Base-by-base conservation (phyloP, 2,888 invertebrate genomes). In the Eristalinus aeneus region DNA sequence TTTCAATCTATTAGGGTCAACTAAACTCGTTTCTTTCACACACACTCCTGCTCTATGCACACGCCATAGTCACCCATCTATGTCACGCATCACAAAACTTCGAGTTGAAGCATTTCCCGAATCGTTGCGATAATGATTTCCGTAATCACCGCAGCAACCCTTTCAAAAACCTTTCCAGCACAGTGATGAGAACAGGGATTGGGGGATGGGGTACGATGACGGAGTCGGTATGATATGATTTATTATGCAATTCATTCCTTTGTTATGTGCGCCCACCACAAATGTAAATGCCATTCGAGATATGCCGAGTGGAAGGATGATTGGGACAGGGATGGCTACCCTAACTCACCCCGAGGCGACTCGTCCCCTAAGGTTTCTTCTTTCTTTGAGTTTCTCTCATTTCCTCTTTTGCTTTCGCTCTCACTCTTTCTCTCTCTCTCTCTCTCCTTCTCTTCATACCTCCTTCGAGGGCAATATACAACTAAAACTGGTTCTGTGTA, bases 1-100 rank as follows among this genome's bases (percentile, higher is more conserved):
- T 81, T 72, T 77, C 53, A 77, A 68, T 74, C 68, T 71, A 81
- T 73, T 81, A 60, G 81, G 81, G 82, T 77, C 82, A 85, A 67
- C 58, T 54, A 3, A 22, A 23, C 23, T 23, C 23, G 5, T 20
- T 27, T 27, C 27, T 68, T 61, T 67, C 20, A 58, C 56, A 32
- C 12, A n/a, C 63, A 10, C 12, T 2, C 32, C 16, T n/a, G 9
- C 12, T 56, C 9, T 53, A 56, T 1, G n/a, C n/a, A 31, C 2
- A 60, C n/a, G 56, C 10, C 16, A 12, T 8, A 22, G 34, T 46
- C 46, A 16, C 2, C 20, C 36, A 20, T 16, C 20, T 63, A 9
- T 31, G 31, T 67, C 16, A 31, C 56, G 60, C 78, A 68, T 61
- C 60, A 61, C 22, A 1, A 23, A 46, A 56, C 12, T 46, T 64